Evolutionary conservation across 2,797 vertebrate species (phyloP).

Genomic region (Amblyraja radiata): DNA sequence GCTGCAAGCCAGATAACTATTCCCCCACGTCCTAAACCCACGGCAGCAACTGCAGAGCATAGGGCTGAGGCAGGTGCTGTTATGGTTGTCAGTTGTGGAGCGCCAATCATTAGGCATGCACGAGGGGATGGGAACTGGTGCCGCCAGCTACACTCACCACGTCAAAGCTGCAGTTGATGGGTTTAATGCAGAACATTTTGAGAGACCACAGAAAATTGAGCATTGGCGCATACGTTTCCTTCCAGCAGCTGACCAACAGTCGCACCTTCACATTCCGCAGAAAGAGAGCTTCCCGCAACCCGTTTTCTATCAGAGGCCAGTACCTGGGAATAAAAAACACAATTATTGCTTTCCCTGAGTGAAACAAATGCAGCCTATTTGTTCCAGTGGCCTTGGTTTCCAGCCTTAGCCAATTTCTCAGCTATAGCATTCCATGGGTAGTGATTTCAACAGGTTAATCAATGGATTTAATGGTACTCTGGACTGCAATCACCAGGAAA

Average conservation of each 20-base stretch:
- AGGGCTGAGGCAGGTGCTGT: neutral
- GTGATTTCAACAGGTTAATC: neutral
- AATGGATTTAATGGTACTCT: neutral
- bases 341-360: neutral
- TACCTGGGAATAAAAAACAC: constrained; percentile 60
- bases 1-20: neutral
- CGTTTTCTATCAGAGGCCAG: constrained; percentile 85
- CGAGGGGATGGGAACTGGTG: neutral
- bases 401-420: neutral
- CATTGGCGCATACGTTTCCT: constrained; percentile 80
- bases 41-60: neutral
- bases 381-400: neutral
- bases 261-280: constrained; percentile 78
- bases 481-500: neutral
- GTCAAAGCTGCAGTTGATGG: constrained; percentile 83
- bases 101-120: no score
- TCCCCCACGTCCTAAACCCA: neutral
- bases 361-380: neutral
- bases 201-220: constrained; percentile 92
- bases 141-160: constrained; percentile 66
- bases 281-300: constrained; percentile 83
- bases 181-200: constrained; percentile 82
- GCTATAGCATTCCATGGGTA: neutral
- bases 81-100: no score
- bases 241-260: constrained; percentile 85